Conservation (phyloP, 2,888 invertebrate species). For the Trichogramma evanescens region DNA sequence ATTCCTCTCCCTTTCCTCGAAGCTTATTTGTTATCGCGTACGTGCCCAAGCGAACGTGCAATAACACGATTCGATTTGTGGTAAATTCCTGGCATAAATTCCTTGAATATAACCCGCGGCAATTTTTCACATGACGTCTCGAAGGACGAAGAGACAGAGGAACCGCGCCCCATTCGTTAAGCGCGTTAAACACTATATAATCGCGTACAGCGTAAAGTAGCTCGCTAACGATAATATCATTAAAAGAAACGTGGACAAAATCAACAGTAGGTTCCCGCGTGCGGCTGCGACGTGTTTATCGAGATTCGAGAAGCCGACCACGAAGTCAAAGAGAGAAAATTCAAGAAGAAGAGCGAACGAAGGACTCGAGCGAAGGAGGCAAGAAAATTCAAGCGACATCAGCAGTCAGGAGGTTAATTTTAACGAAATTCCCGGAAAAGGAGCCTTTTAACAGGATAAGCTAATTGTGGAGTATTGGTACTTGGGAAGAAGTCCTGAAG, state of each 20-base stretch:
- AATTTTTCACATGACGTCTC: no score
- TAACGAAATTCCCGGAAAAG: conserved; percentile 42
- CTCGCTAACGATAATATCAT: not conserved
- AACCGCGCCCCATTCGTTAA: no score
- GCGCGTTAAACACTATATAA: no score
- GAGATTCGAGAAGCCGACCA: conserved; percentile 30
- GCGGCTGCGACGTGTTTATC: conserved; percentile 13
- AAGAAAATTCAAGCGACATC: conserved; percentile 30
- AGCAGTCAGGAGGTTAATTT: conserved; percentile 32
- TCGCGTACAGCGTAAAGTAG: not conserved
- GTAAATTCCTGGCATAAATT: no score
- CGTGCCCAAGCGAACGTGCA: no score
- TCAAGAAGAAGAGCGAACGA: conserved; percentile 25
- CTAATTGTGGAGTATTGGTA: conserved; percentile 48
- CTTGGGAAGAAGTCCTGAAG: conserved; percentile 39
- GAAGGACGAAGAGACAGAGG: no score
- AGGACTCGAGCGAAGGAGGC: no score
- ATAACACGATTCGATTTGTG: no score
- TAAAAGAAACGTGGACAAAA: conserved; percentile 8
- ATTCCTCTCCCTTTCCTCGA: not conserved
- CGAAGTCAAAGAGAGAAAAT: conserved; percentile 22
- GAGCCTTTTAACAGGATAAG: conserved; percentile 47
- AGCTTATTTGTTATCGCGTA: not conserved
- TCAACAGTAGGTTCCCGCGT: conserved; percentile 6
- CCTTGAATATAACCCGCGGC: no score